Conservation (phyloP, 2,113 vertebrate species). For the Proterorhinus semilunaris region DNA sequence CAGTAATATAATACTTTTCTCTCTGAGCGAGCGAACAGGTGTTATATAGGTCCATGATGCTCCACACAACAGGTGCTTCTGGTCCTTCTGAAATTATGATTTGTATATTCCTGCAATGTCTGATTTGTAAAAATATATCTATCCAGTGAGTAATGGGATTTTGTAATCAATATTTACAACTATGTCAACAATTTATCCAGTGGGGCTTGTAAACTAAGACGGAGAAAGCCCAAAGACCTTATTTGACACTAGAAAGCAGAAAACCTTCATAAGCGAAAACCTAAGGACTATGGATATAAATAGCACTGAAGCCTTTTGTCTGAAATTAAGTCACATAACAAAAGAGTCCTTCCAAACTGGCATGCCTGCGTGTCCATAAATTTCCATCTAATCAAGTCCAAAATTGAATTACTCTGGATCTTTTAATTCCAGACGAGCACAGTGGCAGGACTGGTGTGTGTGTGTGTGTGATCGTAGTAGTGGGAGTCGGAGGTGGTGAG, state of each 20-base stretch:
- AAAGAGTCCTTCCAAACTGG: slow-evolving; percentile 21
- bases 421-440: slow-evolving; percentile 32
- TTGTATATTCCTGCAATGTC: neutral
- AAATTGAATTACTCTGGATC: slow-evolving; percentile 32
- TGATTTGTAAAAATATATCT: neutral
- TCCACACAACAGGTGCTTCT: too few species aligned
- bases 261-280: slow-evolving; percentile 5
- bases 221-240: neutral
- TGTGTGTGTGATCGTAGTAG: neutral
- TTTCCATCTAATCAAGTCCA: slow-evolving; percentile 36
- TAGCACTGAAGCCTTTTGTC: slow-evolving; percentile 15
- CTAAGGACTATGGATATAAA: slow-evolving; percentile 24
- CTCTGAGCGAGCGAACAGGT: too few species aligned
- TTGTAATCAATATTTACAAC: too few species aligned
- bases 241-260: neutral
- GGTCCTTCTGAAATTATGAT: neutral
- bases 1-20: too few species aligned
- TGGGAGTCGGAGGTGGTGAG: neutral
- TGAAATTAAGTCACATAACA: slow-evolving; percentile 35
- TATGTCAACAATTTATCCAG: too few species aligned
- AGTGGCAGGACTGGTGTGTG: neutral
- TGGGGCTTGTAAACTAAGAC: neutral
- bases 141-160: too few species aligned
- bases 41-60: too few species aligned
- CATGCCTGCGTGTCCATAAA: slow-evolving; percentile 21